Conservation (phyloP, 2,113 vertebrate species). For the Neopipo cinnamomea region DNA sequence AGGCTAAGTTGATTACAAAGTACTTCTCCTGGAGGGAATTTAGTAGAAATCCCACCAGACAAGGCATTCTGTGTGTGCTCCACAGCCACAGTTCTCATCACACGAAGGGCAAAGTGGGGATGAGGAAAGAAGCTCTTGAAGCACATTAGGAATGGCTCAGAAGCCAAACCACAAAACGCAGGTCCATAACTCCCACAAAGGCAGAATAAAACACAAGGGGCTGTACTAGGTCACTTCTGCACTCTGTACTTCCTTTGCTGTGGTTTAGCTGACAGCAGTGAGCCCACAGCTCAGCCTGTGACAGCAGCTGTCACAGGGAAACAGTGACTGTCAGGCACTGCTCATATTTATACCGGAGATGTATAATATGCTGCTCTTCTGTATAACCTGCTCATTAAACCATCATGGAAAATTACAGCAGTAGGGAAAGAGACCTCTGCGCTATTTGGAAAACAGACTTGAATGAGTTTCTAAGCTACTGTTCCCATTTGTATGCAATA, state of each 20-base stretch:
- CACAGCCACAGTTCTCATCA: background rate
- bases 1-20: background rate
- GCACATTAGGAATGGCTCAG: background rate
- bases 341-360: background rate
- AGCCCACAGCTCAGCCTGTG: background rate
- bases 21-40: background rate
- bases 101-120: background rate
- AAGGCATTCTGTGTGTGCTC: background rate
- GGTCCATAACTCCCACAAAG: background rate
- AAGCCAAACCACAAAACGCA: background rate
- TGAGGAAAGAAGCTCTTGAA: background rate
- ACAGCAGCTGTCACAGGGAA: background rate
- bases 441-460: background rate
- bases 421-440: background rate
- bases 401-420: accelerated
- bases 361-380: background rate
- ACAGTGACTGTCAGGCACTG: background rate
- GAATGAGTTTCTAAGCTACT: background rate
- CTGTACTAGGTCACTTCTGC: background rate
- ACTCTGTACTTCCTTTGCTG: background rate
- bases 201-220: background rate
- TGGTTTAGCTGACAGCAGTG: background rate
- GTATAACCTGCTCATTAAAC: background rate
- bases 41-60: background rate
- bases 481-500: background rate